A percentile compares a stretch with the other conserved stretches of the same genome.
Conservation (phyloP, 2,888 invertebrate genomes). For the Cosmia trapezina region DNA sequence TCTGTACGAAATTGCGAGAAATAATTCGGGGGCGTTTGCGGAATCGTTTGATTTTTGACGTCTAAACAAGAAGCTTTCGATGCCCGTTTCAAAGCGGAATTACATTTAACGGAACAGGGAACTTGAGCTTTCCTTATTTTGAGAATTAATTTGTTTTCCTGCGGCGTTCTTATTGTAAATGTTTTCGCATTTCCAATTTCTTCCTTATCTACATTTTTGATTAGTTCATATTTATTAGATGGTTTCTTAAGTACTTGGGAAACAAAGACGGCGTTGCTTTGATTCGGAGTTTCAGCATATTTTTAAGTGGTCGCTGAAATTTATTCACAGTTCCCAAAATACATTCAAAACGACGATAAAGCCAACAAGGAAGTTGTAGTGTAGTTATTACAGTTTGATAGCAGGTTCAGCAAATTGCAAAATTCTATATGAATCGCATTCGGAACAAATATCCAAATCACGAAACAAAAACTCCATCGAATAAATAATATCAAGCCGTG, state of each 20-base stretch:
- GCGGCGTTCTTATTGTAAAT: slow-evolving; percentile 55
- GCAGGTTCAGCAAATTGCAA: slow-evolving; percentile 30
- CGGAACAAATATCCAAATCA: slow-evolving; percentile 37
- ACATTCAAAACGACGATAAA: slow-evolving; percentile 12
- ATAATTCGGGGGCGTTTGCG: slow-evolving; percentile 40
- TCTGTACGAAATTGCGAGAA: slow-evolving; percentile 45
- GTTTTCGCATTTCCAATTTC: slow-evolving; percentile 55
- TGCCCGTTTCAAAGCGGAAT: slow-evolving; percentile 51
- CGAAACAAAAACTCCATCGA: slow-evolving; percentile 46
- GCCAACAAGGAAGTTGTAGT: slow-evolving; percentile 16
- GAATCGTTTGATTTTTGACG: slow-evolving; percentile 59
- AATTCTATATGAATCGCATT: slow-evolving; percentile 22
- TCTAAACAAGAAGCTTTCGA: slow-evolving; percentile 52
- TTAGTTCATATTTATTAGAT: slow-evolving; percentile 49
- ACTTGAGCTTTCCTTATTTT: slow-evolving; percentile 57
- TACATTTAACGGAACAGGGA: slow-evolving; percentile 54
- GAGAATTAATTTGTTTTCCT: slow-evolving; percentile 63
- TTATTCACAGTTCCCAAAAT: neutral
- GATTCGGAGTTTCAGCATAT: neutral
- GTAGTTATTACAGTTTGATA: slow-evolving; percentile 23
- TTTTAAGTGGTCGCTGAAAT: neutral
- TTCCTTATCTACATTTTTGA: slow-evolving; percentile 52
- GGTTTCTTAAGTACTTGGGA: neutral
- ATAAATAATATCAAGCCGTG: slow-evolving; percentile 42
- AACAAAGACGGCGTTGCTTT: slow-evolving; percentile 10